phyloP scores from a whole-genome alignment of 2,888 invertebrate species.

The Sthenelais limicola region DNA sequence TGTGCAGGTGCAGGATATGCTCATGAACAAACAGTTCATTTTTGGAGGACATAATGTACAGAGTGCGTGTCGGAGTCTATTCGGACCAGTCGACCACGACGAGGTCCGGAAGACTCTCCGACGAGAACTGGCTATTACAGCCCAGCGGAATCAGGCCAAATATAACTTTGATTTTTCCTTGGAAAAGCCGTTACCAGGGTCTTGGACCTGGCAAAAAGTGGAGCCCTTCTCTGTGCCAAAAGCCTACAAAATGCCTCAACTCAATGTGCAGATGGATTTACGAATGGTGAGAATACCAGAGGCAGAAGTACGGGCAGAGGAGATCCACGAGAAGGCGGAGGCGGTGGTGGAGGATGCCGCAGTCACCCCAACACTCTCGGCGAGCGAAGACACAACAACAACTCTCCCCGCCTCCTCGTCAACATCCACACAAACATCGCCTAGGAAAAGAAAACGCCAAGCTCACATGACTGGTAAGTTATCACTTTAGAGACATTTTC shows the following conservation, averaged over 20 bases:
- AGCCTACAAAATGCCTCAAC: conserved; percentile 20
- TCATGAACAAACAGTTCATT: conserved; percentile 11
- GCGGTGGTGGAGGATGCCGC: not conserved
- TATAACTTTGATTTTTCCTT: conserved; percentile 23
- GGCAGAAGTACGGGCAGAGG: not conserved
- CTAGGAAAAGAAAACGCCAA: conserved; percentile 14
- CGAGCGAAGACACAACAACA: no score
- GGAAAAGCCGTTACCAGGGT: conserved; percentile 7
- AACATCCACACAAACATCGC: conserved; percentile 20
- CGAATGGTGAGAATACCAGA: not conserved
- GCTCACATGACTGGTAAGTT: conserved; percentile 10
- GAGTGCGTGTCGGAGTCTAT: conserved; percentile 19
- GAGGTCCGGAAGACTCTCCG: conserved; percentile 7
- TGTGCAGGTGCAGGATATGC: no score
- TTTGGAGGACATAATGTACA: conserved; percentile 12
- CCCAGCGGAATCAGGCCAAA: not conserved
- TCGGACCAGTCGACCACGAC: conserved; percentile 29
- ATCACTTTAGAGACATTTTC: no score
- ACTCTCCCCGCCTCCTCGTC: no score
- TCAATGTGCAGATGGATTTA: conserved; percentile 4
- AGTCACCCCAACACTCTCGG: no score
- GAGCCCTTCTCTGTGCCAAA: not conserved
- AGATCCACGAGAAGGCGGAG: not conserved
- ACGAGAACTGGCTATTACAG: not conserved
- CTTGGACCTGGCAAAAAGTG: not conserved